phyloP scores from a whole-genome alignment of 2,113 vertebrate species.

The Octodon degus region DNA sequence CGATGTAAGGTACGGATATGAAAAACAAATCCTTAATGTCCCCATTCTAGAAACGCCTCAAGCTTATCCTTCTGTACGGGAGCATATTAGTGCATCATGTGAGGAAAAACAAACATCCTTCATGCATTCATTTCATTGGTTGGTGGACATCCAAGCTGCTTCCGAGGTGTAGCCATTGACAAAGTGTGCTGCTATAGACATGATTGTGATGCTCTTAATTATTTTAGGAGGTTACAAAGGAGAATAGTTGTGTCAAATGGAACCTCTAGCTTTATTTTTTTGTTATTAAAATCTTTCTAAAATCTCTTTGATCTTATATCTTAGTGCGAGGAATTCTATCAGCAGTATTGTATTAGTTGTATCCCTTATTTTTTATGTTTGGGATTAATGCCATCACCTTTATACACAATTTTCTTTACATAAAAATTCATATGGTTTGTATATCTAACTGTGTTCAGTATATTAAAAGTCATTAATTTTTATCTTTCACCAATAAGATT shows the following conservation, averaged over 20 bases:
- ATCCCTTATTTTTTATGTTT: background rate
- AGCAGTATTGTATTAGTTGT: background rate
- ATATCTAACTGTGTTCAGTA: background rate
- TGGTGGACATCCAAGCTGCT: background rate
- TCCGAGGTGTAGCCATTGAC: background rate
- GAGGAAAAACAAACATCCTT: background rate
- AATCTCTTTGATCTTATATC: background rate
- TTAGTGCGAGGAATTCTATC: background rate
- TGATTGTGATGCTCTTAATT: background rate
- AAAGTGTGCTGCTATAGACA: background rate
- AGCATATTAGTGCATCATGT: background rate
- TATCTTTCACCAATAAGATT: background rate
- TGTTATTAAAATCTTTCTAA: background rate
- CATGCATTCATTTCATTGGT: background rate
- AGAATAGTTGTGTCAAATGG: background rate
- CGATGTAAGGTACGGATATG: background rate
- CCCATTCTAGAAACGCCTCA: background rate
- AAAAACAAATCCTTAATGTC: background rate
- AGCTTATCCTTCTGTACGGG: background rate
- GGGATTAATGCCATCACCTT: background rate
- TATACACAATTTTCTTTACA: background rate
- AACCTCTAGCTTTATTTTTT: background rate
- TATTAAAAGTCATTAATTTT: conserved; percentile 9
- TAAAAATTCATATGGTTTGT: background rate
- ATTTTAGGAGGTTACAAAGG: background rate